phyloP scores from a whole-genome alignment of 2,113 vertebrate species.

The Microtus montanus region DNA sequence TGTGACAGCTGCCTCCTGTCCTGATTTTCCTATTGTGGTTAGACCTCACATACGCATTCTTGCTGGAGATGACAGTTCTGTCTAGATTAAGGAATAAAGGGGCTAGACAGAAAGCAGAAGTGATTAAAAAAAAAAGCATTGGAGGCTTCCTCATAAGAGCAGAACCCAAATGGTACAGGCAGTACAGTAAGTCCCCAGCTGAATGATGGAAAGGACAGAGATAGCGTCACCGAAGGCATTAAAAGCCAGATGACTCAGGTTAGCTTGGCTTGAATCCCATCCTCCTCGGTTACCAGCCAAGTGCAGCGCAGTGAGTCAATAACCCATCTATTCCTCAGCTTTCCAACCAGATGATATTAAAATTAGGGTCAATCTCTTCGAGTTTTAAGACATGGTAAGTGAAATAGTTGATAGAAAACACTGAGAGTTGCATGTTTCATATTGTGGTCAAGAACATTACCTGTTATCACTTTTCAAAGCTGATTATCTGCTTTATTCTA shows the following conservation, averaged over 20 bases:
- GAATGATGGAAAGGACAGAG: background rate
- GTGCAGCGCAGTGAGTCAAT: background rate
- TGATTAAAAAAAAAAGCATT: background rate
- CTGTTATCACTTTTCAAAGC: background rate
- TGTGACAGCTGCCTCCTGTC: background rate
- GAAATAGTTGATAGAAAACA: conserved; percentile 33
- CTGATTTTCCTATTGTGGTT: background rate
- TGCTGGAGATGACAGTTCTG: background rate
- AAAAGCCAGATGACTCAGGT: background rate
- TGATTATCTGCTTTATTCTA: background rate
- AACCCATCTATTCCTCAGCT: background rate
- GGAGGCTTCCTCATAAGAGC: background rate
- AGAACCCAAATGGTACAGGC: background rate
- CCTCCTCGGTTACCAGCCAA: background rate
- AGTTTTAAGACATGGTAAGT: background rate
- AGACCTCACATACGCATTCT: background rate
- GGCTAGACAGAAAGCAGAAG: background rate
- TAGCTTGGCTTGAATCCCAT: background rate
- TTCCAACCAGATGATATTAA: background rate
- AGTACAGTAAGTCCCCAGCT: background rate
- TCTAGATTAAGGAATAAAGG: conserved; percentile 24
- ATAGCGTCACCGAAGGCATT: background rate
- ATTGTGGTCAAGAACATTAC: conserved; percentile 22
- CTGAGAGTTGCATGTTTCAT: background rate
- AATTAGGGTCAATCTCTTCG: background rate